phyloP scores from a whole-genome alignment of 2,888 invertebrate genomes.

The Drosophila phalerata region DNA sequence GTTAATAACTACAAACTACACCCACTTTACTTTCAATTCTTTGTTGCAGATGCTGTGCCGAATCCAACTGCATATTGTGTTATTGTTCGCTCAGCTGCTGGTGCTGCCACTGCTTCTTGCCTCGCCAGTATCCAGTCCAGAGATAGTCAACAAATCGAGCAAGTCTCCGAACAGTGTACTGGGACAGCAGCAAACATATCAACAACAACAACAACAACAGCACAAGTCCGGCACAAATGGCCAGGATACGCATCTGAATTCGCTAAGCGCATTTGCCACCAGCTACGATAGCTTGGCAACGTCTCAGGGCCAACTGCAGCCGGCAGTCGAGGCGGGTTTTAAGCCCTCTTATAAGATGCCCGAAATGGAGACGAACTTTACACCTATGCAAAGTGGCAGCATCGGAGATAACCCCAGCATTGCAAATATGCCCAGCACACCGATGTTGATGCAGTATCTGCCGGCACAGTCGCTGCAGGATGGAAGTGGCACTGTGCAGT shows the following conservation, averaged over 20 bases:
- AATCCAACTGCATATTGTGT: conserved; percentile 12
- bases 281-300: conserved; percentile 72
- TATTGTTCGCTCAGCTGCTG: conserved; percentile 52
- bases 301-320: conserved; percentile 35
- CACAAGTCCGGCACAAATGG: conserved; percentile 30
- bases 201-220: conserved; percentile 37
- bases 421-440: conserved; percentile 68
- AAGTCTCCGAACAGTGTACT: conserved; percentile 61
- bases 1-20: not conserved
- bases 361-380: conserved; percentile 83
- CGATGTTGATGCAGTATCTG: conserved; percentile 85
- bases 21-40: conserved; percentile 5
- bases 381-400: conserved; percentile 75
- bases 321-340: conserved; percentile 48
- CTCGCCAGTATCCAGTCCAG: conserved; percentile 78
- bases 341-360: conserved; percentile 82
- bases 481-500: conserved; percentile 82
- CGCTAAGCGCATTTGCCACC: conserved; percentile 82
- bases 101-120: conserved; percentile 51
- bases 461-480: conserved; percentile 78
- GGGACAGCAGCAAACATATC: conserved; percentile 44
- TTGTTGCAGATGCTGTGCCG: conserved; percentile 58
- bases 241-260: conserved; percentile 81
- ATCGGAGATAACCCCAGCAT: conserved; percentile 44
- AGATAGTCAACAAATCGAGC: conserved; percentile 70